Evolutionary conservation across 1,140 invertebrate species (phyloP).

Genomic region (Drosophila nasuta): DNA sequence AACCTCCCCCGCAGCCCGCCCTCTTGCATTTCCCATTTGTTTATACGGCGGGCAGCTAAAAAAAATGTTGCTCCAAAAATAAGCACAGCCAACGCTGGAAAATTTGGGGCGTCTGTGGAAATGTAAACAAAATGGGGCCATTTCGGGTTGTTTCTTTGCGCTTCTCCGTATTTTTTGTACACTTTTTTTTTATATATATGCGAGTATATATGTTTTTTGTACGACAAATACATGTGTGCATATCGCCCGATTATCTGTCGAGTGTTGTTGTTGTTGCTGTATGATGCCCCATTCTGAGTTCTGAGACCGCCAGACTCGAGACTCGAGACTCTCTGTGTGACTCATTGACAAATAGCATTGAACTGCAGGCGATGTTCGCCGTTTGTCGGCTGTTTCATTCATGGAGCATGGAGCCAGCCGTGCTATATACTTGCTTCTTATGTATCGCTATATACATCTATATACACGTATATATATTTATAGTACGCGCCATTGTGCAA

Average conservation of each 20-base stretch:
- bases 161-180: slow-evolving; percentile 7
- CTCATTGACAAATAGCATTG: slow-evolving; percentile 78
- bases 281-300: slow-evolving; percentile 32
- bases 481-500: slow-evolving; percentile 50
- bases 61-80: slow-evolving; percentile 50
- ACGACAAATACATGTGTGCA: slow-evolving; percentile 13
- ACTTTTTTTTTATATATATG: neutral
- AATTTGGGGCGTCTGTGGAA: slow-evolving; percentile 55
- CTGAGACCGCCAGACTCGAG: slow-evolving; percentile 4
- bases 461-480: slow-evolving; percentile 10
- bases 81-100: slow-evolving; percentile 45
- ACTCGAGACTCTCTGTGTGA: slow-evolving; percentile 37
- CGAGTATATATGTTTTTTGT: neutral
- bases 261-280: slow-evolving; percentile 29
- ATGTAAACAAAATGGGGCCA: slow-evolving; percentile 76
- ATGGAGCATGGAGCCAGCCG: slow-evolving; percentile 46
- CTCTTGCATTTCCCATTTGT: slow-evolving; percentile 48
- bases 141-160: slow-evolving; percentile 22
- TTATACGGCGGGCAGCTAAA: slow-evolving; percentile 52
- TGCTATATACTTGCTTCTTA: slow-evolving; percentile 45
- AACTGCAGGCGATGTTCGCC: slow-evolving; percentile 57
- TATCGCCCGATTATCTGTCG: slow-evolving; percentile 21
- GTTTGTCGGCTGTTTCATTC: slow-evolving; percentile 32
- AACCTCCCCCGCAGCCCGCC: slow-evolving; percentile 1
- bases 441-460: slow-evolving; percentile 17